These are phyloP conservation scores for Oncopodura yosiiana DNA, from an alignment of 1,140 invertebrate species.

Conservation along the genomic window DNA sequence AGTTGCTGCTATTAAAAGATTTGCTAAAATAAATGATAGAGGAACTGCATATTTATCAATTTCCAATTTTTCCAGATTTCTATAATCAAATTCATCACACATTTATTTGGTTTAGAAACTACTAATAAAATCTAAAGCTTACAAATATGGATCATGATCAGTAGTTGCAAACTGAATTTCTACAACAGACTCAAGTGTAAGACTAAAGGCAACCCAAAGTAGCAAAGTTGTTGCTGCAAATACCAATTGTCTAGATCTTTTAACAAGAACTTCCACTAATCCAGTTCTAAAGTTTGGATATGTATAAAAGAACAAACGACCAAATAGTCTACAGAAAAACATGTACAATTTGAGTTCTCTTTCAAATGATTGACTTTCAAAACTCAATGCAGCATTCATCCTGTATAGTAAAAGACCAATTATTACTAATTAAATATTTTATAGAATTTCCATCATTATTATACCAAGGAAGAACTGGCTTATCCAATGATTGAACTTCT, in stretches of 20 bases:
- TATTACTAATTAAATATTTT: too few relatives aligned
- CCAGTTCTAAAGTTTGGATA: background rate
- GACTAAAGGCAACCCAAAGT: background rate
- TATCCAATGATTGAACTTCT: too few relatives aligned
- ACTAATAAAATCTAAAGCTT: background rate
- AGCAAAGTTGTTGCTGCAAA: slow-evolving; percentile 2
- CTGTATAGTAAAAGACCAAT: too few relatives aligned
- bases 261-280: slow-evolving; percentile 1
- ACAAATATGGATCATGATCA: too few relatives aligned
- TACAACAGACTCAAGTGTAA: background rate
- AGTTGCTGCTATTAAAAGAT: slow-evolving; percentile 3
- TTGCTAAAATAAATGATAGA: background rate
- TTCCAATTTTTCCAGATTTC: background rate
- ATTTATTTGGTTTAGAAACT: background rate
- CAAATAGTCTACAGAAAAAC: background rate
- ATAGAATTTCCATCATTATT: too few relatives aligned
- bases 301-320: background rate
- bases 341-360: too few relatives aligned
- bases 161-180: background rate
- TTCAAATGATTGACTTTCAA: too few relatives aligned
- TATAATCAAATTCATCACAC: background rate
- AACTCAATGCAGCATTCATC: too few relatives aligned
- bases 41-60: slow-evolving; percentile 1
- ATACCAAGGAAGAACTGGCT: too few relatives aligned
- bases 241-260: slow-evolving; percentile 1